phyloP scores from a whole-genome alignment of 2,888 invertebrate species.

The Helobdella robusta region DNA sequence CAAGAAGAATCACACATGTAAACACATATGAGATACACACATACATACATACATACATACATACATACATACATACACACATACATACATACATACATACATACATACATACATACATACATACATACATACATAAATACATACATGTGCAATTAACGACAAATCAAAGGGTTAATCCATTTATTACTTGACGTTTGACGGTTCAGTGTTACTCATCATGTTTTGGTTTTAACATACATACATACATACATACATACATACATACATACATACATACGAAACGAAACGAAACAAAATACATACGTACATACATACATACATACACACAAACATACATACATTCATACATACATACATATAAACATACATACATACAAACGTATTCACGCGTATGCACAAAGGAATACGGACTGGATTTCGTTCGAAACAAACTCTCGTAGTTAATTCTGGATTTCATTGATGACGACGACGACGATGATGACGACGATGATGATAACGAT shows the following conservation, averaged over 20 bases:
- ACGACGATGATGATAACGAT: constrained; percentile 33
- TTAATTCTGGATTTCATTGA: too few relatives aligned
- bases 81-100: constrained; percentile 12
- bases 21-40: background rate
- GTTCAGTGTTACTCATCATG: background rate
- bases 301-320: constrained; percentile 2
- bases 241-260: constrained; percentile 15
- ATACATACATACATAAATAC: constrained; percentile 15
- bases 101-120: constrained; percentile 15
- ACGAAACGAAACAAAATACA: too few relatives aligned
- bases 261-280: constrained; percentile 5
- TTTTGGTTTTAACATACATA: background rate
- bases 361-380: background rate
- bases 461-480: constrained; percentile 34
- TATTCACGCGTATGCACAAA: too few relatives aligned
- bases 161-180: background rate
- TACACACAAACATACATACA: constrained; percentile 1
- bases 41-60: background rate
- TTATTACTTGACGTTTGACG: background rate
- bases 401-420: too few relatives aligned
- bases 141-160: background rate
- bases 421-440: too few relatives aligned
- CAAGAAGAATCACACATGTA: too few relatives aligned
- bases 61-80: background rate
- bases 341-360: background rate